These are phyloP conservation scores for Mya arenaria DNA, from an alignment of 1,140 invertebrate species.

Conservation along the genomic window DNA sequence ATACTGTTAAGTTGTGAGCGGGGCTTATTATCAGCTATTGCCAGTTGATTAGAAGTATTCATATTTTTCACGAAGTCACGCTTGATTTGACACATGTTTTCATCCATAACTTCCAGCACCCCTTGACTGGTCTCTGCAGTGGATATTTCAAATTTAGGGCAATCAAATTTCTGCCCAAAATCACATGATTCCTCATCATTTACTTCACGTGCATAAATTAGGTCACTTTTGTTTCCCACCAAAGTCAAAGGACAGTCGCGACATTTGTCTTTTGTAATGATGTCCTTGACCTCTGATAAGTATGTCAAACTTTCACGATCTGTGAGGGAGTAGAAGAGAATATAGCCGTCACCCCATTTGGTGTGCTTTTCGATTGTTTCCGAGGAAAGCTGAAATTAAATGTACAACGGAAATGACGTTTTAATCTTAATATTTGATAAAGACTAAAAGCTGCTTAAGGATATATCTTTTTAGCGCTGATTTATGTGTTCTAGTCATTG, in stretches of 20 bases:
- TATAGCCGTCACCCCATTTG: constrained; percentile 73
- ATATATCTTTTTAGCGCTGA: too few relatives aligned
- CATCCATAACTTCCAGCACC: constrained; percentile 73
- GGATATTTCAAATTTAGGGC: constrained; percentile 74
- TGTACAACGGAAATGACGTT: too few relatives aligned
- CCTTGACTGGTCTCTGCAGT: constrained; percentile 70
- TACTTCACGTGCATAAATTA: constrained; percentile 67
- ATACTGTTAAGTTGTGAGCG: constrained; percentile 73
- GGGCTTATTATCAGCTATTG: constrained; percentile 60
- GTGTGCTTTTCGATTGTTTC: constrained; percentile 69
- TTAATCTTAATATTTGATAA: too few relatives aligned
- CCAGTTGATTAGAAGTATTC: constrained; percentile 37
- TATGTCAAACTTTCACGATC: constrained; percentile 62
- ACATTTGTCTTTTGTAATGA: constrained; percentile 53
- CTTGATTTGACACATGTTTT: constrained; percentile 71
- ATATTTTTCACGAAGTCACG: constrained; percentile 70
- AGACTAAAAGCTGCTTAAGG: too few relatives aligned
- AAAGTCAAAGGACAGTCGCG: constrained; percentile 65
- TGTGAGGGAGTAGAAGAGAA: constrained; percentile 72
- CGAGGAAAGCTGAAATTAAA: constrained; percentile 49
- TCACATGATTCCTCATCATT: constrained; percentile 62
- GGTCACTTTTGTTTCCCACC: constrained; percentile 73
- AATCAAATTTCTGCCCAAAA: constrained; percentile 67
- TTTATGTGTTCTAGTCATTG: too few relatives aligned
- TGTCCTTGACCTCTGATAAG: constrained; percentile 62